phyloP scores from a whole-genome alignment of 2,797 vertebrate genomes.

The Hapalemur alaotrensis region DNA sequence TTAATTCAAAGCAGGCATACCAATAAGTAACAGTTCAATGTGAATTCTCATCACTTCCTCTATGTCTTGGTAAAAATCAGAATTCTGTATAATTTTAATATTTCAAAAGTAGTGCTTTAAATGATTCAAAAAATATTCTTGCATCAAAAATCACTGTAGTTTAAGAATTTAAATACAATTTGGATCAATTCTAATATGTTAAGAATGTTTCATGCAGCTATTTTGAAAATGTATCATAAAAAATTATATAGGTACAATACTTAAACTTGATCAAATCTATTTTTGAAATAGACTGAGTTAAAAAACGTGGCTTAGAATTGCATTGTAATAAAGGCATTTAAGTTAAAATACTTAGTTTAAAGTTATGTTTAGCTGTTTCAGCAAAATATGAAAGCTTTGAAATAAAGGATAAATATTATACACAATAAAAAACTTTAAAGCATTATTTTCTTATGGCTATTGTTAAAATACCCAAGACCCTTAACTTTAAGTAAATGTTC shows the following conservation, averaged over 20 bases:
- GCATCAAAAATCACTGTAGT: slow-evolving; percentile 41
- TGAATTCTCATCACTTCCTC: background rate
- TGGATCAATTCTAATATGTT: slow-evolving; percentile 49
- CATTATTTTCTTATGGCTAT: slow-evolving; percentile 34
- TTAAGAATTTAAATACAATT: slow-evolving; percentile 55
- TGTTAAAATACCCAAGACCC: slow-evolving; percentile 43
- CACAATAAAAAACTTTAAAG: slow-evolving; percentile 32
- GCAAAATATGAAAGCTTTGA: slow-evolving; percentile 49
- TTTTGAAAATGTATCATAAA: background rate
- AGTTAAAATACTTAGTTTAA: slow-evolving; percentile 45
- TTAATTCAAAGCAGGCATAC: slow-evolving; percentile 24
- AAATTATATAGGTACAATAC: background rate
- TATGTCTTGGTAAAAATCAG: slow-evolving; percentile 28
- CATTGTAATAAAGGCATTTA: slow-evolving; percentile 43
- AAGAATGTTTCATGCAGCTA: slow-evolving; percentile 35
- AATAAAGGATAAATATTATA: slow-evolving; percentile 11
- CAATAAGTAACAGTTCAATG: slow-evolving; percentile 31
- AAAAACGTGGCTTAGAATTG: slow-evolving; percentile 41
- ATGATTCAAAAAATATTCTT: slow-evolving; percentile 58
- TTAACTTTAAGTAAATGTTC: slow-evolving; percentile 56
- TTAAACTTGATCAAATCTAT: slow-evolving; percentile 29
- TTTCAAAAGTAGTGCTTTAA: slow-evolving; percentile 46
- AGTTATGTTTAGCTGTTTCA: slow-evolving; percentile 39
- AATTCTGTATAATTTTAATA: slow-evolving; percentile 45
- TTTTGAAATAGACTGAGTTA: slow-evolving; percentile 39